Evolutionary conservation across 2,888 invertebrate species (phyloP).

Genomic region (Andrena haemorrhoa): DNA sequence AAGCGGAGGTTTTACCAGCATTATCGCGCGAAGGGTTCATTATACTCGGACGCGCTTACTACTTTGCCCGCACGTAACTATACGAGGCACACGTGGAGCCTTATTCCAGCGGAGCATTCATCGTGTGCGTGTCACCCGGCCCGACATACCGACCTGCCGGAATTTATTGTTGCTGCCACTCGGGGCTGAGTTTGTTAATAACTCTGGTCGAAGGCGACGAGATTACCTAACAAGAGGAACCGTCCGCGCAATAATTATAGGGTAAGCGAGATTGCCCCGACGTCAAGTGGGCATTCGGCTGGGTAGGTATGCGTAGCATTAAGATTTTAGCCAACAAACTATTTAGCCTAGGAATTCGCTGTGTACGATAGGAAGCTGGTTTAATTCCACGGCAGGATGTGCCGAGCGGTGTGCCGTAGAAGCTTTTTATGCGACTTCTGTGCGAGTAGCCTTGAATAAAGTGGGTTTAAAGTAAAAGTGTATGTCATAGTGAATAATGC

Average conservation of each 20-base stretch:
- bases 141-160: conserved; percentile 36
- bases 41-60: conserved; percentile 74
- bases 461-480: neutral
- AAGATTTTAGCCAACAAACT: neutral
- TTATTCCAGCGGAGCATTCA: conserved; percentile 59
- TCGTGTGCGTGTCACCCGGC: conserved; percentile 60
- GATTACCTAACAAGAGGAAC: conserved; percentile 15
- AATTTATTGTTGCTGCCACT: conserved; percentile 54
- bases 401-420: no score
- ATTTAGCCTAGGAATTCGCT: no score
- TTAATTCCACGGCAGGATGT: no score
- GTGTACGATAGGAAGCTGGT: no score
- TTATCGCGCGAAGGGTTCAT: conserved; percentile 81
- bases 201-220: neutral
- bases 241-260: conserved; percentile 18
- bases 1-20: conserved; percentile 77
- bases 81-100: conserved; percentile 75
- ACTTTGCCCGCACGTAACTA: conserved; percentile 46
- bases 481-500: no score
- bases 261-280: no score
- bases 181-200: conserved; percentile 24
- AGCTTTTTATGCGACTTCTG: no score
- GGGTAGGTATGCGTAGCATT: neutral
- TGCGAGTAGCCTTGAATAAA: neutral
- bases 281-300: neutral